These are phyloP conservation scores for Aleiodes leptofemur DNA, from an alignment of 2,888 invertebrate species.

Conservation along the genomic window DNA sequence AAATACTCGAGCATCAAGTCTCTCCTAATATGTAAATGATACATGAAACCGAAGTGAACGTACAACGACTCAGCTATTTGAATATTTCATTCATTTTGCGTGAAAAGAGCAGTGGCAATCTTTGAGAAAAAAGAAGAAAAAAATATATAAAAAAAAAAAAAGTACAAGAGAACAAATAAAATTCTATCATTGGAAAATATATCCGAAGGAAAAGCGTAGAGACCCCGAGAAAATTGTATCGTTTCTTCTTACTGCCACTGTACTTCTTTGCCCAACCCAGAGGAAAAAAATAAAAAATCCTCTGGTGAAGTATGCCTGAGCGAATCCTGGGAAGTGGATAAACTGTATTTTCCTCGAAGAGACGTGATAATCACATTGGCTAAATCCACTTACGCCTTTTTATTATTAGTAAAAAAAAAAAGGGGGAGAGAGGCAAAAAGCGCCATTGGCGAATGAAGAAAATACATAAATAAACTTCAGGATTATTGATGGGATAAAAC, in stretches of 20 bases:
- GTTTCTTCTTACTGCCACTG: background rate
- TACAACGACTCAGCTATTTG: conserved; percentile 9
- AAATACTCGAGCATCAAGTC: background rate
- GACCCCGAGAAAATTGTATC: background rate
- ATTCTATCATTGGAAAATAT: conserved; percentile 4
- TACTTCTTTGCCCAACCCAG: background rate
- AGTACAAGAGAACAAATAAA: conserved; percentile 1
- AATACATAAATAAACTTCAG: conserved; percentile 24
- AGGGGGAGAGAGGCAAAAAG: background rate
- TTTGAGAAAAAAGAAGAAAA: background rate
- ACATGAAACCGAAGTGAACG: background rate
- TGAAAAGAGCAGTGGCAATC: background rate
- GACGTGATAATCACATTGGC: conserved; percentile 17
- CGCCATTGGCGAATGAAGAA: background rate
- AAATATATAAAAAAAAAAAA: background rate
- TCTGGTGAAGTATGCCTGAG: no score
- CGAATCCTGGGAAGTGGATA: background rate
- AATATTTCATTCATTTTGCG: conserved; percentile 8
- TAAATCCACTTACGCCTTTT: background rate
- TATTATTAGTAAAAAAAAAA: background rate
- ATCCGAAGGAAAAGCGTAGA: background rate
- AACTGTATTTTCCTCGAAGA: background rate
- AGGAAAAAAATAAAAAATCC: background rate
- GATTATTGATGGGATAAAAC: conserved; percentile 19
- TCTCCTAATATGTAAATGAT: conserved; percentile 4